Percentiles rank a stretch among this genome's conserved stretches.
Conservation (phyloP, 2,888 invertebrate species). For the Lasioglossum oenotherae region DNA sequence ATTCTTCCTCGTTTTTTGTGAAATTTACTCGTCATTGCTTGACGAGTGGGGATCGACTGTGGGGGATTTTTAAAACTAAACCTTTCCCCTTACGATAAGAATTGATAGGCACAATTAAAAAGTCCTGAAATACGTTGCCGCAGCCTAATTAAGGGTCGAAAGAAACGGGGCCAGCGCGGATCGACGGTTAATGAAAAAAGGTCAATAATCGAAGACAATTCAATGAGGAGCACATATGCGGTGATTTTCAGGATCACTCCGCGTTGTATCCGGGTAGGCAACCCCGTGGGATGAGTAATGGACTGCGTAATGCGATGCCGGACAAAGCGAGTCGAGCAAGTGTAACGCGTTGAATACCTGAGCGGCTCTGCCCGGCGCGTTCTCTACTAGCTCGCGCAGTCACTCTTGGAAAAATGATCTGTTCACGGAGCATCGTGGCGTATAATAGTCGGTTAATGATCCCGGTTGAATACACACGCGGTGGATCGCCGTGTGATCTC, state of each 20-base stretch:
- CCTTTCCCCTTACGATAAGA: too few species aligned
- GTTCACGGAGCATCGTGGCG: slow-evolving; percentile 53
- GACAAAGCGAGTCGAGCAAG: slow-evolving; percentile 71
- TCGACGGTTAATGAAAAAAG: slow-evolving; percentile 44
- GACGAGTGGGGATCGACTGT: too few species aligned
- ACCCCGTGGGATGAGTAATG: slow-evolving; percentile 70
- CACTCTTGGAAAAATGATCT: slow-evolving; percentile 64
- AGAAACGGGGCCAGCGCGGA: slow-evolving; percentile 55
- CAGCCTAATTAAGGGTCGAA: slow-evolving; percentile 40
- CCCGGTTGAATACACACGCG: slow-evolving; percentile 72
- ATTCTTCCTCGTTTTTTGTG: too few species aligned
- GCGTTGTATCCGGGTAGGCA: slow-evolving; percentile 62
- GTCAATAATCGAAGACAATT: too few species aligned
- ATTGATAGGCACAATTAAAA: too few species aligned
- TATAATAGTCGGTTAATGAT: slow-evolving; percentile 76
- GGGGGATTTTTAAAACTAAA: too few species aligned
- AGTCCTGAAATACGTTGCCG: too few species aligned
- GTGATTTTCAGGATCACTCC: slow-evolving; percentile 17
- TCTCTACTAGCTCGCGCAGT: slow-evolving; percentile 41
- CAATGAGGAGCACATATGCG: neutral
- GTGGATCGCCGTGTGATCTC: slow-evolving; percentile 68
- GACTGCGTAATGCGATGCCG: slow-evolving; percentile 58
- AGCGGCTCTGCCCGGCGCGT: slow-evolving; percentile 39
- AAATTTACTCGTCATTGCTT: too few species aligned
- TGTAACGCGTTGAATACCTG: slow-evolving; percentile 71